Conservation (phyloP, 2,797 vertebrate species). For the Triplophysa yarkandensis region DNA sequence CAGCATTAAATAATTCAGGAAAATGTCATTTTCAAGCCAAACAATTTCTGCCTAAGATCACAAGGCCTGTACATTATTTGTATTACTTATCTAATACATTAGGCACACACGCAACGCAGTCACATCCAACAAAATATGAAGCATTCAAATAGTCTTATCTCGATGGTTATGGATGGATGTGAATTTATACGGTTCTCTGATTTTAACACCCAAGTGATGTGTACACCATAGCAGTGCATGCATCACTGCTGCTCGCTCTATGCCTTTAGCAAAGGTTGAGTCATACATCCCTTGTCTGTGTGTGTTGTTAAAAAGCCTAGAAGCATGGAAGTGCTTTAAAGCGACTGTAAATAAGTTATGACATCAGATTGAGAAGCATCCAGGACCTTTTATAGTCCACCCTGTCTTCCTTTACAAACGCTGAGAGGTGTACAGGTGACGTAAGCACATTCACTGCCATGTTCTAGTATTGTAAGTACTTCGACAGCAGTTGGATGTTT, state of each 20-base stretch:
- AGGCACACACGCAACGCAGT: neutral
- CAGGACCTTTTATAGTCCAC: neutral
- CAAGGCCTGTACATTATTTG: neutral
- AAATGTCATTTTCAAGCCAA: neutral
- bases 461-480: constrained; percentile 26
- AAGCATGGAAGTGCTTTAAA: constrained; percentile 71
- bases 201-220: constrained; percentile 2
- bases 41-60: neutral
- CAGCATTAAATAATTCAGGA: neutral
- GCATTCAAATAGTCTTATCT: neutral
- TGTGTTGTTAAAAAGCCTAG: constrained; percentile 29
- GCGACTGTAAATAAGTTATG: constrained; percentile 68
- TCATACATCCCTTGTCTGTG: constrained; percentile 20
- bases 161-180: constrained; percentile 4
- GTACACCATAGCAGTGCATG: constrained; percentile 23
- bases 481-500: constrained; percentile 16
- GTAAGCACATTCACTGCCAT: neutral
- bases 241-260: constrained; percentile 43
- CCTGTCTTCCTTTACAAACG: neutral
- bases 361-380: constrained; percentile 16
- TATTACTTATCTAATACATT: neutral
- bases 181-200: constrained; percentile 6
- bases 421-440: constrained; percentile 31
- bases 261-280: constrained; percentile 51
- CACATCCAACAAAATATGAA: neutral